Percentiles rank a stretch among this genome's conserved stretches.
Evolutionary conservation across 1,140 invertebrate species (phyloP).

Genomic region (Bactericera cockerelli): DNA sequence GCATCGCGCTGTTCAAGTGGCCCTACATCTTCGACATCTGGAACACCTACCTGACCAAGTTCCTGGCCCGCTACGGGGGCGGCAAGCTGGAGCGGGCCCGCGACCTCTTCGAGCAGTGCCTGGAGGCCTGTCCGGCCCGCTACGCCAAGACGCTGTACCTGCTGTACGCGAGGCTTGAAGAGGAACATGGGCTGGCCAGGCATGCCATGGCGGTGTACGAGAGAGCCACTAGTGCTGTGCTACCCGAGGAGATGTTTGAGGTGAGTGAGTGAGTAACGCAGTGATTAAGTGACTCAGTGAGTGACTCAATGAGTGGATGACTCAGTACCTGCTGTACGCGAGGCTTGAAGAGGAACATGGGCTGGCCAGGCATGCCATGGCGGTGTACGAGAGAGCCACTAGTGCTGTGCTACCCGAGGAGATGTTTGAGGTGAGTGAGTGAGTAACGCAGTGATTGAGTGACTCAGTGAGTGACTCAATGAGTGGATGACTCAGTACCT

Average conservation of each 20-base stretch:
- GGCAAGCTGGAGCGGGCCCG: constrained; percentile 89
- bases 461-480: too few relatives aligned
- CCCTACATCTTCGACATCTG: constrained; percentile 99
- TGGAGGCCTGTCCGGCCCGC: constrained; percentile 87
- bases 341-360: too few relatives aligned
- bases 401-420: too few relatives aligned
- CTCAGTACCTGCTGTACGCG: too few relatives aligned
- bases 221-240: constrained; percentile 76
- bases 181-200: constrained; percentile 90
- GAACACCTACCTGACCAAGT: constrained; percentile 97
- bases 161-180: constrained; percentile 94
- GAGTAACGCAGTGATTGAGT: too few relatives aligned
- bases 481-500: too few relatives aligned
- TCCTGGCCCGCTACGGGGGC: constrained; percentile 88
- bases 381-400: too few relatives aligned
- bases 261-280: too few relatives aligned
- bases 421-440: too few relatives aligned
- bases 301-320: too few relatives aligned
- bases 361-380: too few relatives aligned
- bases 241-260: constrained; percentile 85
- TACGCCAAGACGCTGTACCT: constrained; percentile 91
- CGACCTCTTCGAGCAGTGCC: constrained; percentile 97
- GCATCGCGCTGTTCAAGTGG: constrained; percentile 96
- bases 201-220: constrained; percentile 98
- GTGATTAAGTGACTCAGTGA: constrained; percentile 10